Evolutionary conservation across 2,113 vertebrate genomes (phyloP).

Genomic region (Cynocephalus volans): DNA sequence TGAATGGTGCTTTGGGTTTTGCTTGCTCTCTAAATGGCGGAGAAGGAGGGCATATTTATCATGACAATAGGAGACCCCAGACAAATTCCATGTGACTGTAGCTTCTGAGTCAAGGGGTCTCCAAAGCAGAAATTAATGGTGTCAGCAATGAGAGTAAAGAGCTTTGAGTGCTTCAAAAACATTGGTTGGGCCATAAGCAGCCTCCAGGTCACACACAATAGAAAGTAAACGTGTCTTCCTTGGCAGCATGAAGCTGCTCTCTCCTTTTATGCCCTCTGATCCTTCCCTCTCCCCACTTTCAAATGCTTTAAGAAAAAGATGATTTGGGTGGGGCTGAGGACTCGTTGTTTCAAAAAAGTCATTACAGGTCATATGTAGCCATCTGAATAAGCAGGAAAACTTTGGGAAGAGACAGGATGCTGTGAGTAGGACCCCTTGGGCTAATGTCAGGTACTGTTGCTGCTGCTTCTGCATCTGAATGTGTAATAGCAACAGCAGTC

Average conservation of each 20-base stretch:
- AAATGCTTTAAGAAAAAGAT: neutral
- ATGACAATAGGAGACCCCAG: neutral
- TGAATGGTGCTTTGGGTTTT: neutral
- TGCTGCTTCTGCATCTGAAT: neutral
- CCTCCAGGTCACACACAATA: neutral
- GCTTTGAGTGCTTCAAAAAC: neutral
- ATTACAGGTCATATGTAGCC: neutral
- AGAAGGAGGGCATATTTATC: neutral
- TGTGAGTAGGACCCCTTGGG: neutral
- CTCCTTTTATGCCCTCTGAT: neutral
- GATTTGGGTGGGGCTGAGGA: neutral
- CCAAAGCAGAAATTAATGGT: neutral
- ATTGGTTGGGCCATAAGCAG: too few species aligned
- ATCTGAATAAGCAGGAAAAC: neutral
- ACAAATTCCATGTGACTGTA: too few species aligned
- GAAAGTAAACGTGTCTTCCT: neutral
- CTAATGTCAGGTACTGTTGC: neutral
- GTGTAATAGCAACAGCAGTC: neutral
- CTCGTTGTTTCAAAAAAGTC: neutral
- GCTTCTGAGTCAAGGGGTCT: neutral
- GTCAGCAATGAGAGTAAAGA: neutral
- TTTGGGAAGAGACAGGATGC: neutral
- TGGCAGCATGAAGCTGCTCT: too few species aligned
- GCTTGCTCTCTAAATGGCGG: neutral
- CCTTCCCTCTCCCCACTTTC: neutral